Evolutionary conservation across 30 jellyfish, hydroid and myxozoan species (phyloP), one percentile per base, ranked within the genome.

Genomic region (Hydractinia symbiolongicarpus): DNA sequence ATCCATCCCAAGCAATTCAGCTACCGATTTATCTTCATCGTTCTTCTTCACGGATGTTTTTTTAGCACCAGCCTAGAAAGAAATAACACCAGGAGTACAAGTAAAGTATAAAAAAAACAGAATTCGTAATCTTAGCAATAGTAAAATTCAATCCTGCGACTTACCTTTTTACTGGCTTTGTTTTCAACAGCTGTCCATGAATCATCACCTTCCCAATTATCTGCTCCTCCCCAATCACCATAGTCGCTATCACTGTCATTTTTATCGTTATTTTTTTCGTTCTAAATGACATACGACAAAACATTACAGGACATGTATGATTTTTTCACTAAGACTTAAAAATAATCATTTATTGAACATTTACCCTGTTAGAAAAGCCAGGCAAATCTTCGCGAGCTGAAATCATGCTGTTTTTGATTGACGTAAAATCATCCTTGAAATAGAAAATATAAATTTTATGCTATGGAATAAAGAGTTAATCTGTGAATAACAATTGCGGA

Each of bases 241-340:
- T 91, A 91, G 66, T 91, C 97, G 78, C 97, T 91, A 61, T 91
- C 95, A 72, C 95, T 86, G 89, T 82, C 77, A 10, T 61, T 84
- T 14, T 82, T 88, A 10, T 77, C 95, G 40, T 78, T 80, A 13
- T 55, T 79, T 13, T 74, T 49, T 6, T 74, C 82, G 13, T 44
- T 57, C 89, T 89, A 84, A 15, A 68, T 50, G 68, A 4, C 4
- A 14, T 78, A 72, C 7, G 71, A 62, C 44, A 53, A 76, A 51
- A 7, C 19, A 60, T 9, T 9, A 60, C 44, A 30, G 2, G 44
- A 30, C 44, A 30, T 30, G 44, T 30, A 30, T 30, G 44, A 30
- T 30, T 30, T 30, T 30, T 30, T 30, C 44, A 30, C 44, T 30
- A 2, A 30, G 44, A 30, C 44, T 30, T 30, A 1, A 30, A 30